Base-by-base conservation (phyloP, 1,140 invertebrate species). In the Scylla paramamosain region DNA sequence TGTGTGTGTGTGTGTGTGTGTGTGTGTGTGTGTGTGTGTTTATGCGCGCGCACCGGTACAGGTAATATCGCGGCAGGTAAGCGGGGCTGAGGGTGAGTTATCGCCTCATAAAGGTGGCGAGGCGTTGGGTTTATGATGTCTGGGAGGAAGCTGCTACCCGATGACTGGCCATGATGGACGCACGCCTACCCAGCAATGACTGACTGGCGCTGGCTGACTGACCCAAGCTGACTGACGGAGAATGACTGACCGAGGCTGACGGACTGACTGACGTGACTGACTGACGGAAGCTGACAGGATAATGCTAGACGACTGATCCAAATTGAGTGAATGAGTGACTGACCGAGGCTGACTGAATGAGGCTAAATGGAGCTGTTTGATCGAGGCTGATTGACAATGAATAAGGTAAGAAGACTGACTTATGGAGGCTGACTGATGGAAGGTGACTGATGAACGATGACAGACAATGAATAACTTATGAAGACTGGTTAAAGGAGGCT, bases 41-140 rank as follows among this genome's bases (percentile, higher is more conserved):
- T 77, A 20, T n/a, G 67, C 20, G n/a, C 25, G 67, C 25, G n/a
- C n/a, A 7, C 67, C 16, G 20, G 67, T n/a, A 77, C 67, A 77
- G 25, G 67, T 77, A 77, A 77, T n/a, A 77, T n/a, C 12, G n/a
- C 0, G 20, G 20, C 67, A 77, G 67, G 67, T 77, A 3, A 77
- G 67, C n/a, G 25, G n/a, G 67, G 67, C 10, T 12, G 67, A 12
- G 20, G 67, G 67, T 77, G 67, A 77, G 67, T 77, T 77, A 77
- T 77, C 67, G 67, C 67, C 20, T 77, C 67, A 77, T 77, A 77
- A 77, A 77, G 67, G 67, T 77, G 67, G 67, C 67, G 67, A 77
- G 67, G 67, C 67, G 67, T 77, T n/a, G 20, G 67, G 67, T 77
- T 77, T 77, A 77, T 77, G 67, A 77, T 77, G 67, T 77, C 67